phyloP scores from a whole-genome alignment of 2,888 invertebrate species.

The Rapana venosa region DNA sequence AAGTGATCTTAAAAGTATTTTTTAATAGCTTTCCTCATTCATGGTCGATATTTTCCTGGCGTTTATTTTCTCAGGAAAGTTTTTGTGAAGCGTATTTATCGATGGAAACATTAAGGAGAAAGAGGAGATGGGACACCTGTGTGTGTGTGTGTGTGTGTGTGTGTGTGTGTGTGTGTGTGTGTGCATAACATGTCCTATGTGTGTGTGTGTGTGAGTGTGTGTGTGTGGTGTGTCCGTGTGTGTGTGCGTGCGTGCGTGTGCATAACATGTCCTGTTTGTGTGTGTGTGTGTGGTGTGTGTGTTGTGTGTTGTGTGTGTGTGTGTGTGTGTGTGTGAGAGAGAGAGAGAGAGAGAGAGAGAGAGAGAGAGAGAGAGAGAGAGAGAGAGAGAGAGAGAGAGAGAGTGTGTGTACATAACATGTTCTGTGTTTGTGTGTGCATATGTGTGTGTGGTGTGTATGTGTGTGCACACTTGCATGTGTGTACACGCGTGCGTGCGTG shows the following conservation, averaged over 20 bases:
- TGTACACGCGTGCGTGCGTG: slow-evolving; percentile 9
- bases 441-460: not conserved
- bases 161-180: not conserved
- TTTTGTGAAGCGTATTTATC: not conserved
- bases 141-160: slow-evolving; percentile 18
- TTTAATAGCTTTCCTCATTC: no score
- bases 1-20: no score
- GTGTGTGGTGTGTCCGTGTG: slow-evolving; percentile 9
- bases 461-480: not conserved
- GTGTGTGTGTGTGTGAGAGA: not conserved
- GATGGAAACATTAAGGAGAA: no score
- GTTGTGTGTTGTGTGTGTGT: not conserved
- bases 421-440: slow-evolving; percentile 18
- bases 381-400: no score
- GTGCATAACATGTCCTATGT: not conserved
- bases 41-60: no score
- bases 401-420: no score
- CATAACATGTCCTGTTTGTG: no score
- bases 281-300: not conserved
- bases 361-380: no score
- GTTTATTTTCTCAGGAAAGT: not conserved
- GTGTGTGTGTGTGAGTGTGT: slow-evolving; percentile 14
- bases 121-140: not conserved
- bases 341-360: not conserved
- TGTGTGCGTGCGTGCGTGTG: not conserved